Evolutionary conservation across 2,888 invertebrate species (phyloP).

Genomic region (Drosophila basisetae): DNA sequence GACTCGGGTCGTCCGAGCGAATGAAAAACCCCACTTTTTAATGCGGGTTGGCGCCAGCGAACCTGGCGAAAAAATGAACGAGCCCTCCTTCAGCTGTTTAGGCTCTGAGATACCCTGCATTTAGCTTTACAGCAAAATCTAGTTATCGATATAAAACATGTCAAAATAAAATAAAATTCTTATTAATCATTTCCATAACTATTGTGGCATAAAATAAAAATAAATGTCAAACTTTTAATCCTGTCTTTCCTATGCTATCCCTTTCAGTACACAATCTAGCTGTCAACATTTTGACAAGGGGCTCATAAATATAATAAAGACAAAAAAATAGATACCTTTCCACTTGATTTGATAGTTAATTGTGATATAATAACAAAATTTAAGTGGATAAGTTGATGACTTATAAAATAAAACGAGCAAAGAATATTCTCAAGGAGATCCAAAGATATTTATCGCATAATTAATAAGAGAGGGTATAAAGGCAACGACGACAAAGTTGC

Average conservation of each 20-base stretch:
- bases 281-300: background rate
- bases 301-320: background rate
- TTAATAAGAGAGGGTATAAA: slow-evolving; percentile 30
- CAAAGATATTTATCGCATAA: slow-evolving; percentile 10
- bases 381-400: background rate
- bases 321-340: background rate
- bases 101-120: slow-evolving; percentile 28
- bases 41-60: slow-evolving; percentile 29
- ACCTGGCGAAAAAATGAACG: slow-evolving; percentile 21
- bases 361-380: background rate
- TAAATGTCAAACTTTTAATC: background rate
- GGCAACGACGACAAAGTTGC: slow-evolving; percentile 27
- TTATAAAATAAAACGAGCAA: background rate
- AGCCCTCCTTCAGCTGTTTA: background rate
- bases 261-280: background rate
- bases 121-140: background rate
- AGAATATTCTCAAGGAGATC: background rate
- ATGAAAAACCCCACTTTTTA: slow-evolving; percentile 61
- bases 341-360: background rate
- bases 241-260: too few relatives aligned
- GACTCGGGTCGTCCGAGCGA: slow-evolving; percentile 39
- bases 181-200: too few relatives aligned
- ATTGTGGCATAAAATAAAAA: background rate
- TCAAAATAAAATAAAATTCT: background rate
- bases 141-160: background rate